phyloP scores from a whole-genome alignment of 1,140 invertebrate species.

The Brachionus rubens region DNA sequence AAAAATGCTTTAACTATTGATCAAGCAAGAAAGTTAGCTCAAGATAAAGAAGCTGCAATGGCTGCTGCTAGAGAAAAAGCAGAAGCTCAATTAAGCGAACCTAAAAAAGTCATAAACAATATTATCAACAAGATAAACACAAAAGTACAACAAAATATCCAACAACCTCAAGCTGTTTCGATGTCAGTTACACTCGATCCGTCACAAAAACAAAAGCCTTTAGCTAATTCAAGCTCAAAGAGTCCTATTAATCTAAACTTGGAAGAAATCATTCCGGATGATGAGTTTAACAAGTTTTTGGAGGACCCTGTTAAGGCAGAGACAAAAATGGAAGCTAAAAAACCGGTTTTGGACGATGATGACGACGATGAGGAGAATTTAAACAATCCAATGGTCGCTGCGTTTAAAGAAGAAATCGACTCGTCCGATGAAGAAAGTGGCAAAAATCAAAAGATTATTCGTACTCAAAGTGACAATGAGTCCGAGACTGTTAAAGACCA shows the following conservation, averaged over 20 bases:
- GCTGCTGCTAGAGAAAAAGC: conserved; percentile 37
- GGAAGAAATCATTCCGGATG: conserved; percentile 6
- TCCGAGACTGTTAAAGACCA: background rate
- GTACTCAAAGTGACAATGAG: background rate
- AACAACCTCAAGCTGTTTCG: background rate
- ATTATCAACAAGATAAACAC: conserved; percentile 40
- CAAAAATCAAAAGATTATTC: background rate
- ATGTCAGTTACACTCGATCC: conserved; percentile 44
- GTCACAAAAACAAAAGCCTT: background rate
- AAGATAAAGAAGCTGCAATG: conserved; percentile 1
- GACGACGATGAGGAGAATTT: conserved; percentile 8
- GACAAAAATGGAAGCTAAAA: background rate
- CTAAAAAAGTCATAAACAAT: conserved; percentile 33
- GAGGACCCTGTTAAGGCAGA: background rate
- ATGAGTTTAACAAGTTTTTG: conserved; percentile 13
- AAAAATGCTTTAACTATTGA: conserved; percentile 49
- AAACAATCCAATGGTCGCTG: conserved; percentile 50
- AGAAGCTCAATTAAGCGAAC: background rate
- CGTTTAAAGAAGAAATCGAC: conserved; percentile 50
- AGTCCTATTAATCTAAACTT: conserved; percentile 1
- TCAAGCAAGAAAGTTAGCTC: conserved; percentile 42
- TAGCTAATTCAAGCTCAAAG: background rate
- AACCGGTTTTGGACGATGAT: background rate
- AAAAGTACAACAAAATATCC: background rate
- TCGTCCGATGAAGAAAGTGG: conserved; percentile 46